phyloP scores from a whole-genome alignment of 2,113 vertebrate genomes.

The Nyctereutes procyonoides region DNA sequence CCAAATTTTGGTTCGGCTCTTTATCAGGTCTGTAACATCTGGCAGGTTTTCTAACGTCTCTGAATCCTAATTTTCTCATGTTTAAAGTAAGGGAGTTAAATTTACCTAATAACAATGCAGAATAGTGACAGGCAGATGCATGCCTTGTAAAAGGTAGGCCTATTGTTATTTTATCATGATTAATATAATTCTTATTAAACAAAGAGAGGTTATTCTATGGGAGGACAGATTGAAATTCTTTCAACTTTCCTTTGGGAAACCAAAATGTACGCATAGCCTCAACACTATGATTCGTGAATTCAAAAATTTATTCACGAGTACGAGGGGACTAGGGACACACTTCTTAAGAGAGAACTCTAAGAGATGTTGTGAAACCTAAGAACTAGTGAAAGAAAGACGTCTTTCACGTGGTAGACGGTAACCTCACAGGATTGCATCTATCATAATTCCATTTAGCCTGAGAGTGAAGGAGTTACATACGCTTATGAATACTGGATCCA shows the following conservation, averaged over 20 bases:
- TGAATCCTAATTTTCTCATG: not conserved
- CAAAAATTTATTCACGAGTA: not conserved
- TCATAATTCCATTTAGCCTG: constrained; percentile 64
- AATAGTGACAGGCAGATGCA: not conserved
- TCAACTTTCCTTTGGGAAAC: not conserved
- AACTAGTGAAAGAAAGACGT: constrained; percentile 23
- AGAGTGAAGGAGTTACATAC: constrained; percentile 68
- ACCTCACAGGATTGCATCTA: constrained; percentile 62
- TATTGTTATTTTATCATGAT: not conserved
- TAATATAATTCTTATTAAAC: not conserved
- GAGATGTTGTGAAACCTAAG: constrained; percentile 27
- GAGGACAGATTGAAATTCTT: not conserved
- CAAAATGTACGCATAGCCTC: not conserved
- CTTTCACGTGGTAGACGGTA: constrained; percentile 41
- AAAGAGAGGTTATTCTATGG: not conserved
- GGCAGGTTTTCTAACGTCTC: not conserved
- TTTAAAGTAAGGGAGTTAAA: constrained; percentile 42
- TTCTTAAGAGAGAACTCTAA: constrained; percentile 18
- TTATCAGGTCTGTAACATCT: not conserved
- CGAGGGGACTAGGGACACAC: not conserved
- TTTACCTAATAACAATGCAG: not conserved
- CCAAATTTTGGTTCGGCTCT: not conserved
- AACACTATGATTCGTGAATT: not conserved
- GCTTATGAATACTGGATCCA: constrained; percentile 77
- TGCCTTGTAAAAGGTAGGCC: not conserved